Evolutionary conservation across 2,888 invertebrate species (phyloP).

Genomic region (Eristalinus sepulchralis): DNA sequence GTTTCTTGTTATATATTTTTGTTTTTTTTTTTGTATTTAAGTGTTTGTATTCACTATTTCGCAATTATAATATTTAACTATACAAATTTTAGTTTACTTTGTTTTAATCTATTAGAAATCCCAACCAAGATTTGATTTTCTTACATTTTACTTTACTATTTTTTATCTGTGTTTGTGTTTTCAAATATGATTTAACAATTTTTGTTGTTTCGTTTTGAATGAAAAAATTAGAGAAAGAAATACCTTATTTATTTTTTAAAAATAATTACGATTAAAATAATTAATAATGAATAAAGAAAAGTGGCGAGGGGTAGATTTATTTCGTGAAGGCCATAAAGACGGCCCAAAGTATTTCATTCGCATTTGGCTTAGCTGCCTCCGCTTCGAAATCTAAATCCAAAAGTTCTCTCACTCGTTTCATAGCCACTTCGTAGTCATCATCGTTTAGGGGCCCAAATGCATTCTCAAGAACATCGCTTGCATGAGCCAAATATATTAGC

Average conservation of each 20-base stretch:
- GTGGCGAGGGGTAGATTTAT: conserved; percentile 83
- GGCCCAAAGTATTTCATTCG: conserved; percentile 98
- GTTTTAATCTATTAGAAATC: conserved; percentile 48
- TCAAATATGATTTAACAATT: conserved; percentile 63
- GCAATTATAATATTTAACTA: conserved; percentile 71
- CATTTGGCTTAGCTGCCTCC: conserved; percentile 94
- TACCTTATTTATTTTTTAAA: conserved; percentile 66
- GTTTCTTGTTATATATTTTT: conserved; percentile 42
- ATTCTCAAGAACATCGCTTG: conserved; percentile 99
- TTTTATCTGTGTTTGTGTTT: conserved; percentile 40
- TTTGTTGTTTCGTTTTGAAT: conserved; percentile 41
- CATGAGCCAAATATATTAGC: conserved; percentile 96
- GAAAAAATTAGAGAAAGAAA: conserved; percentile 59
- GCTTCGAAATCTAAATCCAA: conserved; percentile 98
- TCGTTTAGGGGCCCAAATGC: conserved; percentile 98
- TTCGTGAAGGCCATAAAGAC: conserved; percentile 99
- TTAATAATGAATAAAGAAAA: conserved; percentile 63
- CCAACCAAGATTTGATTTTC: conserved; percentile 48
- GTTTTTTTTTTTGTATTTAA: conserved; percentile 56
- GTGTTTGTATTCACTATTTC: conserved; percentile 68
- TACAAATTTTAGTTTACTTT: conserved; percentile 62
- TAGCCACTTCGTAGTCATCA: conserved; percentile 98
- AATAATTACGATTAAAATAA: conserved; percentile 61
- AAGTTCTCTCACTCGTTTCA: conserved; percentile 97
- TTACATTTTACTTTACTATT: conserved; percentile 26